phyloP scores from a whole-genome alignment of 37 sponge, comb jelly and placozoan species.

The Mnemiopsis leidyi region DNA sequence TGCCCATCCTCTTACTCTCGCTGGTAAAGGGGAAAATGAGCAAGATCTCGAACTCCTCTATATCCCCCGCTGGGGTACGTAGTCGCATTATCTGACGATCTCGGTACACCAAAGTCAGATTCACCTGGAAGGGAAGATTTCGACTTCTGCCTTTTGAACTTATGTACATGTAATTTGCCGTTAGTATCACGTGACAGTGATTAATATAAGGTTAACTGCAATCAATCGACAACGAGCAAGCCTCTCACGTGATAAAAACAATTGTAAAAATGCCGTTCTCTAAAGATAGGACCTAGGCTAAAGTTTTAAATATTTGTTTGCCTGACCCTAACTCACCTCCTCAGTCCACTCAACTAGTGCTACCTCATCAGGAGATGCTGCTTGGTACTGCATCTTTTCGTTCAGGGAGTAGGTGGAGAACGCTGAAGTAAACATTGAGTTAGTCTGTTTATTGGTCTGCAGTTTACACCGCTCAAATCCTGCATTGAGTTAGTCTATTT shows the following conservation, averaged over 20 bases:
- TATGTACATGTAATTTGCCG: too few species aligned
- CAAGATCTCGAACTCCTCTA: slow-evolving; percentile 71
- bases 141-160: too few species aligned
- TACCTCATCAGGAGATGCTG: slow-evolving; percentile 93
- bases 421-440: neutral
- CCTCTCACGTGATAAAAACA: too few species aligned
- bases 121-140: slow-evolving; percentile 1
- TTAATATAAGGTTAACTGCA: too few species aligned
- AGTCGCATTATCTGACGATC: slow-evolving; percentile 68
- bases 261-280: too few species aligned
- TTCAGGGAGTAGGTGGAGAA: neutral
- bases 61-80: slow-evolving; percentile 67
- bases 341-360: slow-evolving; percentile 92
- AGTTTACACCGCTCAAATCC: too few species aligned
- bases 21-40: slow-evolving; percentile 93
- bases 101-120: slow-evolving; percentile 39
- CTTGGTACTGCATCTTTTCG: slow-evolving; percentile 75
- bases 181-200: too few species aligned
- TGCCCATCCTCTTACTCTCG: slow-evolving; percentile 93
- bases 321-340: too few species aligned
- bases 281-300: too few species aligned
- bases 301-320: too few species aligned
- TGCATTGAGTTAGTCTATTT: too few species aligned
- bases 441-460: neutral
- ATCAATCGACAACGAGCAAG: too few species aligned